phyloP scores from a whole-genome alignment of 2,113 vertebrate species.

The Neogale vison region DNA sequence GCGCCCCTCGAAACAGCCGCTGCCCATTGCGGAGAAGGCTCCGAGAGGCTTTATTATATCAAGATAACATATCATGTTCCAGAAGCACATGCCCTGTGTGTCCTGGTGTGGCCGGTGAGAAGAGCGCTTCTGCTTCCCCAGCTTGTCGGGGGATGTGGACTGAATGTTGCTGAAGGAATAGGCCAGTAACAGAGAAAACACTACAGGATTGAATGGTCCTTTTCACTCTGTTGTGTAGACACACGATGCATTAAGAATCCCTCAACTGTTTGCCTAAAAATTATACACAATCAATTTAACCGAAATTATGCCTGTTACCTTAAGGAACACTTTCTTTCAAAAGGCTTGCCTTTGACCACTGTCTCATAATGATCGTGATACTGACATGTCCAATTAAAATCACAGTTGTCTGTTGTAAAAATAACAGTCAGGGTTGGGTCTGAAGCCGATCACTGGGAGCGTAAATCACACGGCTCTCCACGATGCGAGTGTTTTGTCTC shows the following conservation, averaged over 20 bases:
- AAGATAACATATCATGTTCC: fast-evolving
- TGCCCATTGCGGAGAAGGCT: neutral
- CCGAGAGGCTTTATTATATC: too few relatives aligned
- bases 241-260: neutral
- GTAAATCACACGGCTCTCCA: neutral
- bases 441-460: neutral
- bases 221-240: neutral
- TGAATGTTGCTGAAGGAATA: neutral
- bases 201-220: neutral
- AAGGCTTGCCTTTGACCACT: neutral
- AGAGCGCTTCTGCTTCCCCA: neutral
- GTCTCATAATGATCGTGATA: neutral
- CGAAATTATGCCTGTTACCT: neutral
- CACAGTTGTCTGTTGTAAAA: neutral
- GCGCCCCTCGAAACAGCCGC: neutral
- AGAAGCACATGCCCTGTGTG: neutral
- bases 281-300: neutral
- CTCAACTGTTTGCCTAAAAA: neutral
- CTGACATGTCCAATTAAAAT: neutral
- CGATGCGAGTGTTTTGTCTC: neutral
- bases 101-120: neutral
- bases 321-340: neutral
- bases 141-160: fast-evolving
- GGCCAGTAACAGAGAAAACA: neutral
- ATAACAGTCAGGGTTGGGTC: neutral